Evolutionary conservation across 2,888 invertebrate genomes (phyloP).

Genomic region (Baronia brevicornis): DNA sequence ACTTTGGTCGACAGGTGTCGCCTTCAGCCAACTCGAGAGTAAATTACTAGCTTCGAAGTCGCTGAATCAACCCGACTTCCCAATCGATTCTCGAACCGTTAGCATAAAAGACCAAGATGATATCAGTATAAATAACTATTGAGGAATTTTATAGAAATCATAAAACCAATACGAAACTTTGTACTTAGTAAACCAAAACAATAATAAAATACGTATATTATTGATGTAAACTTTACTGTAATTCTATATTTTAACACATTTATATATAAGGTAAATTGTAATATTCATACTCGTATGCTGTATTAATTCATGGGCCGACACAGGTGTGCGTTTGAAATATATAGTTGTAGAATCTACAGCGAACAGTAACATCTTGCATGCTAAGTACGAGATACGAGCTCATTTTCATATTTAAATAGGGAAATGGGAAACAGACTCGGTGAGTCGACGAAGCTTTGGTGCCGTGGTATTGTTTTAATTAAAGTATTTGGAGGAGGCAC

Average conservation of each 20-base stretch:
- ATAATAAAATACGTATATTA: too few relatives aligned
- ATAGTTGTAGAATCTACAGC: constrained; percentile 30
- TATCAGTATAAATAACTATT: constrained; percentile 40
- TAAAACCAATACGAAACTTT: too few relatives aligned
- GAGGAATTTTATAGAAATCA: too few relatives aligned
- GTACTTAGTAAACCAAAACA: too few relatives aligned
- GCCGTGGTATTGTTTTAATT: constrained; percentile 74
- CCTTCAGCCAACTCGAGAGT: constrained; percentile 73
- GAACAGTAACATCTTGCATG: constrained; percentile 66
- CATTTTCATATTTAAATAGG: constrained; percentile 75
- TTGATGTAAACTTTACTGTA: too few relatives aligned
- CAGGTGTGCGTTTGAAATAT: constrained; percentile 38
- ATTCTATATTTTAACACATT: too few relatives aligned
- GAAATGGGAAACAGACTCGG: constrained; percentile 72
- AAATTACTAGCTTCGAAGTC: constrained; percentile 71
- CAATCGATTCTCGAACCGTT: constrained; percentile 67
- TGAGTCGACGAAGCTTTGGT: constrained; percentile 69
- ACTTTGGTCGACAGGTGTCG: constrained; percentile 72
- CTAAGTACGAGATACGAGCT: constrained; percentile 61
- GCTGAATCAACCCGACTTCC: constrained; percentile 66
- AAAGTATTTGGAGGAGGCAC: constrained; percentile 75
- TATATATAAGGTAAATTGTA: constrained; percentile 10
- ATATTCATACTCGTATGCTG: constrained; percentile 11
- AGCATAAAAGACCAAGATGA: constrained; percentile 41
- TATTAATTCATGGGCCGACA: constrained; percentile 26